Base-by-base conservation (phyloP, 1,140 invertebrate species). In the Diorhabda elongata region DNA sequence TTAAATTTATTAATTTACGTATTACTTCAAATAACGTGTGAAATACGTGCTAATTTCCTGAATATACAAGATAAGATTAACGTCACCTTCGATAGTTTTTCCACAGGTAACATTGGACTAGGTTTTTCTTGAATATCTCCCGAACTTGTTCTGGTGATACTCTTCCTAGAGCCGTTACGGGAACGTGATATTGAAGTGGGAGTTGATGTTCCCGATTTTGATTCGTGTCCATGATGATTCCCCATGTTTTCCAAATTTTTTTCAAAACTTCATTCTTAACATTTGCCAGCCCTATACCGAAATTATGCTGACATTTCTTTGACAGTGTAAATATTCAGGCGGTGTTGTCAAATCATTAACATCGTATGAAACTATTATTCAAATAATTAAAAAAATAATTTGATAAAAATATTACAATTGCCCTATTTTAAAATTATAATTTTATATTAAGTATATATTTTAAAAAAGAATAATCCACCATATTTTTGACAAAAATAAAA, bases 71-170 rank as follows among this genome's bases (percentile, higher is more conserved):
- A 69, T 67, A 73, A 67, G 42, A 70, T 69, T 43, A 58, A 66
- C 65, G 74, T 82, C 81, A 89, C 88, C 84, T 91, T 90, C 26
- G 88, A 85, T 64, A 91, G 81, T 77, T 87, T 89, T 75, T 91
- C 89, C 45, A 91, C 83, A 2, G 90, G 89, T 68, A 90, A 83
- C 72, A 91, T 84, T 58, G 88, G 88, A 52, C 82, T 84, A n/a
- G 84, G 79, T 75, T 84, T 85, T 70, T 84, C 85, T 63, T 85
- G 84, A 56, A 58, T 87, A 4, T 83, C 84, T 5, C 84, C 86
- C 4, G 88, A 89, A 6, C 85, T 82, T 44, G 87, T 86, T 68
- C 86, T 82, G 8, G 84, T 81, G 43, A 84, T 79, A 6, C 83
- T 83, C 47, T 75, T 76, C 41, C 72, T 67, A 3, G 74, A 74